Evolutionary conservation across 2,888 invertebrate genomes (phyloP), one percentile per base, ranked within the genome.

Genomic region (Imbricaverruca yamaguchii): DNA sequence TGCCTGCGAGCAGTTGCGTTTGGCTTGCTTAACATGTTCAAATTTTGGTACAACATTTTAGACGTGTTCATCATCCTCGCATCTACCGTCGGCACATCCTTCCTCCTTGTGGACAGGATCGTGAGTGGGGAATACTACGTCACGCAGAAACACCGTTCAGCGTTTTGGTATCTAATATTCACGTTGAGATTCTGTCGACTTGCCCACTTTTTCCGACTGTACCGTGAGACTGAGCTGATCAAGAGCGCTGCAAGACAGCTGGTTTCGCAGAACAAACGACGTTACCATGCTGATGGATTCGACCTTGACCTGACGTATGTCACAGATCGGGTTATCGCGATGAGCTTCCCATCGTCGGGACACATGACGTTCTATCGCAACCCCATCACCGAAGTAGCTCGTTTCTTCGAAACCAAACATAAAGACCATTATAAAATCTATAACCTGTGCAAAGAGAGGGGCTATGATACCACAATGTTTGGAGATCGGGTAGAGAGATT

Each of bases 291-390:
- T 9, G 88, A 89, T 85, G 89, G 89, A 7, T 89, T 89, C 86
- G 89, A 89, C 84, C 86, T 89, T 83, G 89, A 89, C 83, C 85
- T 89, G 12, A 89, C 89, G 74, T 89, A 89, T 84, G 87, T 89
- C n/a, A 89, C 89, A 86, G 88, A 88, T 80, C 84, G 88, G 81
- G 87, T 89, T 9, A 89, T 89, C 82, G 89, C 89, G 15, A 89
- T 89, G 89, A 89, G 89, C 25, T 89, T 88, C 84, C 89, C 89
- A 56, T 89, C 89, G 0, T 86, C 86, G 80, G 89, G 89, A 56
- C 83, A 87, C 59, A 88, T 88, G 87, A 86, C 88, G 0, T 84
- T 88, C 80, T 89, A 89, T 84, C 85, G 89, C 83, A 89, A 89
- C 84, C 88, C 88, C 79, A 88, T 89, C 65, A 85, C 85, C 84